Percentiles rank a stretch among this genome's conserved stretches.
Conservation (phyloP, 2,113 vertebrate species). For the Diadophis punctatus region DNA sequence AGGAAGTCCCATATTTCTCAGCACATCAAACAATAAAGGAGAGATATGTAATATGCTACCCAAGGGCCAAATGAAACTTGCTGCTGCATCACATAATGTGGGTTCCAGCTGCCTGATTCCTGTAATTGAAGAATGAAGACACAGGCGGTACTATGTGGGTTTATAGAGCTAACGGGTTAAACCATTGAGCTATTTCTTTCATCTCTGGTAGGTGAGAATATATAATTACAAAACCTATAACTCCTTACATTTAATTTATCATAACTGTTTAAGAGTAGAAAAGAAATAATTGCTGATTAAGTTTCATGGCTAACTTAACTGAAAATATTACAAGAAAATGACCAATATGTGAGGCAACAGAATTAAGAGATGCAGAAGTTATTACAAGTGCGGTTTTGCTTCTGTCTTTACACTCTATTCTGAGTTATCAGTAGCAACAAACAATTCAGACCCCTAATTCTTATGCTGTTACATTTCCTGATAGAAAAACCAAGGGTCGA, state of each 20-base stretch:
- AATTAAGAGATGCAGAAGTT: neutral
- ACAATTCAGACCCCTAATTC: neutral
- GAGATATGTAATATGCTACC: conserved; percentile 39
- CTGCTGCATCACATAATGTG: conserved; percentile 42
- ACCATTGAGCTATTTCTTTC: conserved; percentile 6
- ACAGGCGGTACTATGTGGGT: conserved; percentile 8
- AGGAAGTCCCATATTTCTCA: conserved; percentile 48
- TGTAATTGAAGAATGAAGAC: conserved; percentile 2
- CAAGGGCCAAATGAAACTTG: conserved; percentile 48
- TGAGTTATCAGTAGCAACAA: neutral
- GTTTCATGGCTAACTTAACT: neutral
- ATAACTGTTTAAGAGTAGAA: neutral
- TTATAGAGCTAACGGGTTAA: conserved; percentile 28
- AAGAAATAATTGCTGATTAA: neutral
- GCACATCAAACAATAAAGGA: conserved; percentile 24
- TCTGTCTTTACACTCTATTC: neutral
- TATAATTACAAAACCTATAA: neutral
- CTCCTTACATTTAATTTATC: neutral
- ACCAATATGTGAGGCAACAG: neutral
- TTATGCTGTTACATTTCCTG: neutral
- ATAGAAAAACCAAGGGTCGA: neutral
- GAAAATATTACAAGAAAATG: neutral
- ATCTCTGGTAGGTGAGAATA: conserved; percentile 3
- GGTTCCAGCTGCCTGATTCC: conserved; percentile 42
- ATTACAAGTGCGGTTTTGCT: neutral